phyloP scores from a whole-genome alignment of 2,888 invertebrate genomes.

The Phrixothrix hirtus region DNA sequence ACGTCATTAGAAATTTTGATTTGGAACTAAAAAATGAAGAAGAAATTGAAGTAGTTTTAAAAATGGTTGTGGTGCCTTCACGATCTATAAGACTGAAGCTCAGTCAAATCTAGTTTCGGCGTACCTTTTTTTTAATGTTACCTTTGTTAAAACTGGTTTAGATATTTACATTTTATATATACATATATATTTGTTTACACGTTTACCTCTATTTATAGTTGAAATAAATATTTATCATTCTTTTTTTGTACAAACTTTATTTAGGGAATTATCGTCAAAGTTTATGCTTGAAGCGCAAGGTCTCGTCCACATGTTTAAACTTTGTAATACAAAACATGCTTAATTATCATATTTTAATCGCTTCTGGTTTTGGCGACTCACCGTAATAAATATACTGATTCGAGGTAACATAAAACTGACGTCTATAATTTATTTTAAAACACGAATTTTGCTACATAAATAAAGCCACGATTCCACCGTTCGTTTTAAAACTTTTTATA shows the following conservation, averaged over 20 bases:
- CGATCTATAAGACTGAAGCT: conserved; percentile 55
- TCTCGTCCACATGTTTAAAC: too few species aligned
- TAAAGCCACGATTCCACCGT: too few species aligned
- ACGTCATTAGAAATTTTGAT: conserved; percentile 60
- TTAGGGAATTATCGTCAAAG: too few species aligned
- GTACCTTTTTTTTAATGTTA: conserved; percentile 19
- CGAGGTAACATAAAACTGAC: too few species aligned
- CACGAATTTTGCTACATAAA: too few species aligned
- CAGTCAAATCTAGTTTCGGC: conserved; percentile 13
- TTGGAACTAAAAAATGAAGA: conserved; percentile 59
- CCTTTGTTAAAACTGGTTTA: conserved; percentile 3
- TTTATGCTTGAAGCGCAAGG: too few species aligned
- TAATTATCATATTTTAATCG: too few species aligned
- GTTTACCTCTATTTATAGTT: background rate
- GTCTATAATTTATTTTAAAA: too few species aligned
- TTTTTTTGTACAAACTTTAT: too few species aligned
- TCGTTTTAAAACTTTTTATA: too few species aligned
- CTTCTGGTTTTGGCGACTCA: background rate
- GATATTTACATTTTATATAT: background rate
- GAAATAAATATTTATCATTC: background rate
- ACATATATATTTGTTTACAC: background rate
- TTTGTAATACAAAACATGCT: too few species aligned
- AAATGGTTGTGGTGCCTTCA: conserved; percentile 65
- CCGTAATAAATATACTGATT: too few species aligned
- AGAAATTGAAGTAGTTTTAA: conserved; percentile 61